Evolutionary conservation across 2,797 vertebrate genomes (phyloP).

Genomic region (Mormyrus hasselquistii): DNA sequence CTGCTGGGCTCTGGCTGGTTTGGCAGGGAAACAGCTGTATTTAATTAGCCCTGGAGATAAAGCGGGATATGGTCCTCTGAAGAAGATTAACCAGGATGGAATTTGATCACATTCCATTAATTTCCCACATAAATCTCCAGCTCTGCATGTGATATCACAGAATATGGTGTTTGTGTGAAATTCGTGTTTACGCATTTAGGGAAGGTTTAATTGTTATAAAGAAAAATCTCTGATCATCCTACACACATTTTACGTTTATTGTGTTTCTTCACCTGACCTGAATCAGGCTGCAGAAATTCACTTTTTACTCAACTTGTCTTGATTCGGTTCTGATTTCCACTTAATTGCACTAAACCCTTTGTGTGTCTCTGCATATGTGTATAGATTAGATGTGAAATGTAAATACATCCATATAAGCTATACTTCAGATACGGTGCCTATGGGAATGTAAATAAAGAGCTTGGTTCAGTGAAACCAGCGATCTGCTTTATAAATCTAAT

Average conservation of each 20-base stretch:
- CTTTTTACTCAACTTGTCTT: background rate
- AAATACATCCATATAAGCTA: background rate
- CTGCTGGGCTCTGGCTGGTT: constrained; percentile 61
- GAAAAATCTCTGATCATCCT: background rate
- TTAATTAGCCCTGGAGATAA: constrained; percentile 74
- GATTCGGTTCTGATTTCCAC: background rate
- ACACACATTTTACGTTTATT: background rate
- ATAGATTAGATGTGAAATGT: background rate
- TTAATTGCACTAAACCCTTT: background rate
- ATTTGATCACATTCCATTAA: constrained; percentile 86
- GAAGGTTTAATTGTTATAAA: background rate
- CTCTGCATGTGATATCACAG: constrained; percentile 26
- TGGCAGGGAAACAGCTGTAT: constrained; percentile 70
- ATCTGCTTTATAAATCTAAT: constrained; percentile 5
- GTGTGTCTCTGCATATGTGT: background rate
- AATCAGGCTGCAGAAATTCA: background rate
- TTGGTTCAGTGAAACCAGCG: background rate
- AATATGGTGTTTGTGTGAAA: background rate
- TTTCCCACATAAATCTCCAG: constrained; percentile 81
- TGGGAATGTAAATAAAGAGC: background rate
- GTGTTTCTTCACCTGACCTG: background rate
- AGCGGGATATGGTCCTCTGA: constrained; percentile 65
- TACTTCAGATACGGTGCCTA: background rate
- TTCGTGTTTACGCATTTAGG: background rate
- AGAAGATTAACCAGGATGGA: constrained; percentile 71